phyloP scores from a whole-genome alignment of 2,888 invertebrate genomes.

The Sphecodes monilicornis region DNA sequence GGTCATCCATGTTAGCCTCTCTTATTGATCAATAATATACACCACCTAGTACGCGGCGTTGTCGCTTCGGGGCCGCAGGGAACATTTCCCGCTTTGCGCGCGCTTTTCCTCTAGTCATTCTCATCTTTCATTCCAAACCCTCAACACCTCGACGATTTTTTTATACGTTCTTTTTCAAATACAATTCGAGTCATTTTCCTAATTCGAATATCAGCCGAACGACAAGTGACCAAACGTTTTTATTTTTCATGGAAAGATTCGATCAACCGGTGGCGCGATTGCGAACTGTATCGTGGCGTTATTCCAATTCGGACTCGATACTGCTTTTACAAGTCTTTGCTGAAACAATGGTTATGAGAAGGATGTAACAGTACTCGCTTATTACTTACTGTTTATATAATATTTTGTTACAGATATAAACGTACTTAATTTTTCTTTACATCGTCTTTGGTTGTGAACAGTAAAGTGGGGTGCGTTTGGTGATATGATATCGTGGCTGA shows the following conservation, averaged over 20 bases:
- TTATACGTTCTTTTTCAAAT: background rate
- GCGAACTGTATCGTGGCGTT: constrained; percentile 1
- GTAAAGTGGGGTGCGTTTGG: background rate
- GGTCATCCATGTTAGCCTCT: constrained; percentile 79
- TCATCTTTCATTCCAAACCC: background rate
- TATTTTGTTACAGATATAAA: background rate
- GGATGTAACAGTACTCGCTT: background rate
- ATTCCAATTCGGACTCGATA: no score
- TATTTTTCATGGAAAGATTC: background rate
- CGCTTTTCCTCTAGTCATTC: constrained; percentile 47
- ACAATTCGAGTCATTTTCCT: background rate
- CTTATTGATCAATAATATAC: constrained; percentile 83
- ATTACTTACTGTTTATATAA: no score
- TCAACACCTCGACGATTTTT: background rate
- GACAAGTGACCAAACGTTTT: background rate
- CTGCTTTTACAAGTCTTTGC: background rate
- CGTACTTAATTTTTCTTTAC: background rate
- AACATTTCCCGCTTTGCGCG: constrained; percentile 43
- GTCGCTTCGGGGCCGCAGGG: constrained; percentile 64
- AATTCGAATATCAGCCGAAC: constrained; percentile 9
- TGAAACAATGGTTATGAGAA: background rate
- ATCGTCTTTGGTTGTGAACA: background rate
- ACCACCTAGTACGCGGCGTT: constrained; percentile 77
- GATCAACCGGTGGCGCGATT: constrained; percentile 6
- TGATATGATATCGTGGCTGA: background rate